phyloP scores from a whole-genome alignment of 2,113 vertebrate species.

The Oceanodroma tethys region DNA sequence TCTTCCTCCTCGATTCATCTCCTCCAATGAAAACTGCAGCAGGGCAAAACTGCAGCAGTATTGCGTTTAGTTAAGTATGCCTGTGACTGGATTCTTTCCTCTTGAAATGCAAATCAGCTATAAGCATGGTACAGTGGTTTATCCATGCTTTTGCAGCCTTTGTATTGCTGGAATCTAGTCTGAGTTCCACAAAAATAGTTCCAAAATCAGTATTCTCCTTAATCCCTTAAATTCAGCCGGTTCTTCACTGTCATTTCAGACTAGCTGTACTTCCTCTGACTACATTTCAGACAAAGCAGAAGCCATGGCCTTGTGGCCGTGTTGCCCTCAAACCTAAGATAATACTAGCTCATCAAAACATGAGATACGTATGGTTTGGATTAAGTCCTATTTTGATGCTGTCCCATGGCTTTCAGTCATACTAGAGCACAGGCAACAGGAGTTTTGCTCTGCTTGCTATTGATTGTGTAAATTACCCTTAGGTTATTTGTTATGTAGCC shows the following conservation, averaged over 20 bases:
- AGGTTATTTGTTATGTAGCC: neutral
- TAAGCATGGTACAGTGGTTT: neutral
- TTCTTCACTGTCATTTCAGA: neutral
- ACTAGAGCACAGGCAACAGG: neutral
- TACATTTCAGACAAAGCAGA: neutral
- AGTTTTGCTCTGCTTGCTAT: neutral
- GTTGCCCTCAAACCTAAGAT: neutral
- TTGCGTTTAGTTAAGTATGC: neutral
- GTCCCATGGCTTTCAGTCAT: neutral
- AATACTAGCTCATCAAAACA: neutral
- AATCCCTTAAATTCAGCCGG: neutral
- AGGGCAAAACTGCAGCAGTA: neutral
- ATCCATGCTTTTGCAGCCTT: neutral
- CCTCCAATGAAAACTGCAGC: neutral
- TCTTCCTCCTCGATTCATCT: neutral
- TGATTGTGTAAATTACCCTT: neutral
- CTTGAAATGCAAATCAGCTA: neutral
- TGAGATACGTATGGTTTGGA: neutral
- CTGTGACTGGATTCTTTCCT: neutral
- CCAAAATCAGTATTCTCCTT: neutral
- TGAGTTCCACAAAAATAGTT: neutral
- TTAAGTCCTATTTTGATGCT: neutral
- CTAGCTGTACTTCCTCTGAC: neutral
- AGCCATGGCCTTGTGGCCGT: neutral
- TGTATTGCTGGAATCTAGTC: neutral